Base-by-base conservation (phyloP, 2,888 invertebrate genomes). In the Lymantria monacha region DNA sequence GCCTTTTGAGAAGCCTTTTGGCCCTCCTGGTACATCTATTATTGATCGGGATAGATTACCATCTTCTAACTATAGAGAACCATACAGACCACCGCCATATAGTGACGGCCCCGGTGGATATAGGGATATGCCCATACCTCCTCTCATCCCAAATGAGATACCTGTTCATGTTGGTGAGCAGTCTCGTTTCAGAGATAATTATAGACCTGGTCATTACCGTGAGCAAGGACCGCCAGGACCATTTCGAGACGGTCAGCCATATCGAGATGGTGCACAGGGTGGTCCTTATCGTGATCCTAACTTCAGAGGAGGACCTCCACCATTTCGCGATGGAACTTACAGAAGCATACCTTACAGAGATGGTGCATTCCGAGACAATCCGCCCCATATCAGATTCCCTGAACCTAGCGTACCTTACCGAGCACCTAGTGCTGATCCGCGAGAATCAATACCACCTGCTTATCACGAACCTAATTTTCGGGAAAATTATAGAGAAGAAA, bases 1-100 rank as follows among this genome's bases (percentile, higher is more conserved):
- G 0, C 91, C 92, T 10, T 92, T 92, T 66, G 92, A 92, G 64
- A 91, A 91, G 64, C 53, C 78, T 9, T 87, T 88, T 61, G 85
- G 81, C 15, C 81, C 85, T 44, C 74, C 83, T 7, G 82, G 81
- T 12, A 55, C 83, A 8, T 82, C 81, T 12, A 55, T 76, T 12
- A 66, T 83, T 44, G 89, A 90, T 44, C 83, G 88, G 9, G 89
- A 91, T 37, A 80, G 90, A 55, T 62, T 86, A 41, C 85, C 83
- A 33, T 81, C 85, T 46, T 61, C 81, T 12, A 83, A 79, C 59
- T 90, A 79, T 62, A 79, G 90, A 61, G 89, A 90, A 63, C 69
- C 81, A 2, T 90, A 80, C 57, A 79, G 89, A 60, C 77, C 81
- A 22, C 79, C 83, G 3, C 74, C 82, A 1, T 88, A 81, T 60